phyloP scores from a whole-genome alignment of 2,888 invertebrate genomes.

The Eupeodes latifasciatus region DNA sequence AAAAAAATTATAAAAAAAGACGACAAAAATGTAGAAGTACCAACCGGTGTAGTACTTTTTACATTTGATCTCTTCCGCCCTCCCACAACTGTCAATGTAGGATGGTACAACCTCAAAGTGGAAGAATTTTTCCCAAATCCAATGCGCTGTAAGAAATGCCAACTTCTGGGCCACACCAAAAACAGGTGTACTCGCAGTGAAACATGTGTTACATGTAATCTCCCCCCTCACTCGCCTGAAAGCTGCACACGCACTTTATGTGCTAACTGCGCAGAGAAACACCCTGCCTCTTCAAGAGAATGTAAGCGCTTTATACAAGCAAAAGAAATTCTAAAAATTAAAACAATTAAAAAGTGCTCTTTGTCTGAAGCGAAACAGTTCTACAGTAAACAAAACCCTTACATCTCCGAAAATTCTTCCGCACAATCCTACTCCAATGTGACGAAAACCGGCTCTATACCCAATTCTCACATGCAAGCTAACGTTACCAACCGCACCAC shows the following conservation, averaged over 20 bases:
- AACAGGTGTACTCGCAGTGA: constrained; percentile 20
- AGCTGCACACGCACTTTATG: constrained; percentile 23
- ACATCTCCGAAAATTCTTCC: no score
- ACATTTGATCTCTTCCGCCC: constrained; percentile 1
- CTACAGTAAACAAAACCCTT: no score
- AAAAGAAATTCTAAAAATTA: no score
- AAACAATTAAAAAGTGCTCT: no score
- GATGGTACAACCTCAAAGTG: constrained; percentile 18
- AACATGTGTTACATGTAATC: no score
- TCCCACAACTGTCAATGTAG: constrained; percentile 19
- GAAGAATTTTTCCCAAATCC: constrained; percentile 35
- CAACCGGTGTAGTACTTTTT: constrained; percentile 3
- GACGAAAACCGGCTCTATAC: no score
- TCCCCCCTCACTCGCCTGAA: background rate
- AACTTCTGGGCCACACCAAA: constrained; percentile 21
- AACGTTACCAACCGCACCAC: no score
- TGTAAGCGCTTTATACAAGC: no score
- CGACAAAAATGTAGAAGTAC: background rate
- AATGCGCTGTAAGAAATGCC: constrained; percentile 35
- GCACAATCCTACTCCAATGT: no score
- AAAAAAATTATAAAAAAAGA: background rate
- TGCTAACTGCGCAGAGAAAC: background rate
- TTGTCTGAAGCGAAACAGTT: no score
- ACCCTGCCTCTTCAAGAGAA: no score
- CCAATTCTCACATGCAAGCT: no score